A percentile compares a stretch with the other conserved stretches of the same genome.
Evolutionary conservation across 2,888 invertebrate species (phyloP).

Genomic region (Onchidella celtica): DNA sequence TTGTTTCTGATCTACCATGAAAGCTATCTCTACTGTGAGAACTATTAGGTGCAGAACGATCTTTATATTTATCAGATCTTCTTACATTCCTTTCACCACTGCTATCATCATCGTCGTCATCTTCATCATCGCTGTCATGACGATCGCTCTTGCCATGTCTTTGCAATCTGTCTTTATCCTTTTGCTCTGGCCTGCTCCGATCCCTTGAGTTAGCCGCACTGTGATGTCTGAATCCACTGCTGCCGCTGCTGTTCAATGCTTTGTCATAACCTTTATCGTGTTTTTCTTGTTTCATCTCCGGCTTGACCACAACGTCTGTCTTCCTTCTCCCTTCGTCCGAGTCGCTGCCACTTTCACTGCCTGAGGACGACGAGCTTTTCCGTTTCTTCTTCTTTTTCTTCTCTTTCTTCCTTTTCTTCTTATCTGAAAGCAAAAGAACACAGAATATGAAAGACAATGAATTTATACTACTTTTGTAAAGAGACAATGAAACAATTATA

Average conservation of each 20-base stretch:
- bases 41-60: slow-evolving; percentile 16
- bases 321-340: slow-evolving; percentile 20
- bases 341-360: slow-evolving; percentile 42
- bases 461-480: too few species aligned
- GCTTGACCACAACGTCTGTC: not conserved
- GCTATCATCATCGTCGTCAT: slow-evolving; percentile 35
- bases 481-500: too few species aligned
- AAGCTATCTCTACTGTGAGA: slow-evolving; percentile 16
- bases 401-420: slow-evolving; percentile 63
- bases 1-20: not conserved
- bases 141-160: not conserved
- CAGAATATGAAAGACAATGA: too few species aligned
- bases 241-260: too few species aligned
- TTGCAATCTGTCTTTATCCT: not conserved
- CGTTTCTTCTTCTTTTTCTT: slow-evolving; percentile 68
- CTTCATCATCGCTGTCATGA: slow-evolving; percentile 41
- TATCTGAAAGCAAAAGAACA: too few species aligned
- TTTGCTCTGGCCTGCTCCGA: not conserved
- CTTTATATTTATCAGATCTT: slow-evolving; percentile 16
- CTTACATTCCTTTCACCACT: slow-evolving; percentile 20
- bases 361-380: slow-evolving; percentile 50
- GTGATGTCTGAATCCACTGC: too few species aligned
- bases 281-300: slow-evolving; percentile 60
- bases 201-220: too few species aligned
- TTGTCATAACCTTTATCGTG: slow-evolving; percentile 60